These are phyloP conservation scores for Aegotheles bennettii DNA, from an alignment of 2,113 vertebrate species.

Conservation along the genomic window DNA sequence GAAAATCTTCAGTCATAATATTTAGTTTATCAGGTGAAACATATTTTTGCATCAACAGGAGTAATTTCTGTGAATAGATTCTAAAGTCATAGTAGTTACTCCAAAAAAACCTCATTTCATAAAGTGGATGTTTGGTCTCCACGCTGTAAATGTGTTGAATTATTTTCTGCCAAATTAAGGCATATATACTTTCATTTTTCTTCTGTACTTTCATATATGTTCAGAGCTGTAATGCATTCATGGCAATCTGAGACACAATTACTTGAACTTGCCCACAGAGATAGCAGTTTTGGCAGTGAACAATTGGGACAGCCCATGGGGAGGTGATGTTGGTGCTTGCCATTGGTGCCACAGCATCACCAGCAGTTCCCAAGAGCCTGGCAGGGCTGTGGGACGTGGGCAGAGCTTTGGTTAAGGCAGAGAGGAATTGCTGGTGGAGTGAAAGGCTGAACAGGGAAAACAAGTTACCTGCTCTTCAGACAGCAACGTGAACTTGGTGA, in stretches of 20 bases:
- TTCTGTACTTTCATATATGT: neutral
- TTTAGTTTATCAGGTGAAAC: slow-evolving; percentile 14
- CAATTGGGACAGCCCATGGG: neutral
- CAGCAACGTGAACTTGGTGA: neutral
- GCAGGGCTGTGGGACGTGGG: neutral
- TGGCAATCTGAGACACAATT: neutral
- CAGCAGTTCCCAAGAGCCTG: neutral
- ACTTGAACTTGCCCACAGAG: slow-evolving; percentile 16
- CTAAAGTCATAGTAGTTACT: slow-evolving; percentile 21
- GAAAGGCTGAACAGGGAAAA: neutral
- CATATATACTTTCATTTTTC: neutral
- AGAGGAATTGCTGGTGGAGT: neutral
- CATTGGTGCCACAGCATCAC: neutral
- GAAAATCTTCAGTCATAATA: slow-evolving; percentile 17
- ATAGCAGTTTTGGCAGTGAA: neutral
- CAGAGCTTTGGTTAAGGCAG: neutral
- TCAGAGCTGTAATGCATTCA: neutral
- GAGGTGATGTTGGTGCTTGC: neutral
- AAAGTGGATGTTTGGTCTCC: slow-evolving; percentile 11
- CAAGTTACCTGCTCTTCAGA: neutral
- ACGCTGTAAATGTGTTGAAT: neutral
- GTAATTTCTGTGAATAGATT: slow-evolving; percentile 45
- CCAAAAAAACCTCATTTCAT: slow-evolving; percentile 7
- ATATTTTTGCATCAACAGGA: slow-evolving; percentile 17
- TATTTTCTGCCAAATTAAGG: neutral